Percentiles rank a stretch among this genome's conserved stretches.
Evolutionary conservation across 2,888 invertebrate genomes (phyloP).

Genomic region (Steromphala cineraria): DNA sequence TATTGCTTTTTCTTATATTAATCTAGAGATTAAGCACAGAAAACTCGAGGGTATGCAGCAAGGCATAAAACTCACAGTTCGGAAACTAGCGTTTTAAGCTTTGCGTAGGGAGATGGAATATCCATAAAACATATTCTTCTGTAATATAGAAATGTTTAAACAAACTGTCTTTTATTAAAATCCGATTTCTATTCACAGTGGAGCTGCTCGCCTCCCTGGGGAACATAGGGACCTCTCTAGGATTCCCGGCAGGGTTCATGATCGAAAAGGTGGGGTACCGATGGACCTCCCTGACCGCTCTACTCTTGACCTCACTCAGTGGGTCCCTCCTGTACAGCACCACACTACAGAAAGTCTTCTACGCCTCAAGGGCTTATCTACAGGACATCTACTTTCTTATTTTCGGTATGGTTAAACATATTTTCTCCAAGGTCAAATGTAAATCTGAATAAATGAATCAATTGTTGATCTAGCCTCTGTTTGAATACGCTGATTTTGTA

Average conservation of each 20-base stretch:
- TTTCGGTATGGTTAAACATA: slow-evolving; percentile 38
- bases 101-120: too few species aligned
- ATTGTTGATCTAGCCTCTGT: too few species aligned
- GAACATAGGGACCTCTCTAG: slow-evolving; percentile 59
- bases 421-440: too few species aligned
- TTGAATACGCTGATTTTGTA: too few species aligned
- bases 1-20: too few species aligned
- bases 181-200: slow-evolving; percentile 42
- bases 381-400: slow-evolving; percentile 56
- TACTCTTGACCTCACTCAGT: slow-evolving; percentile 44
- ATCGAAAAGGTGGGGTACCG: slow-evolving; percentile 52
- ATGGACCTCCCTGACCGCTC: slow-evolving; percentile 47
- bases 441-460: too few species aligned
- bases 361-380: slow-evolving; percentile 41
- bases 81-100: too few species aligned
- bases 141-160: background rate
- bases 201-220: slow-evolving; percentile 57
- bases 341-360: slow-evolving; percentile 45
- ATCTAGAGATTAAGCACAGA: too few species aligned
- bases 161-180: background rate
- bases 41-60: too few species aligned
- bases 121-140: too few species aligned
- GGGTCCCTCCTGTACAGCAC: slow-evolving; percentile 54
- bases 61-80: too few species aligned
- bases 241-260: slow-evolving; percentile 56